Conservation (phyloP, 2,888 invertebrate genomes). For the Dyspetes luteomarginatus region DNA sequence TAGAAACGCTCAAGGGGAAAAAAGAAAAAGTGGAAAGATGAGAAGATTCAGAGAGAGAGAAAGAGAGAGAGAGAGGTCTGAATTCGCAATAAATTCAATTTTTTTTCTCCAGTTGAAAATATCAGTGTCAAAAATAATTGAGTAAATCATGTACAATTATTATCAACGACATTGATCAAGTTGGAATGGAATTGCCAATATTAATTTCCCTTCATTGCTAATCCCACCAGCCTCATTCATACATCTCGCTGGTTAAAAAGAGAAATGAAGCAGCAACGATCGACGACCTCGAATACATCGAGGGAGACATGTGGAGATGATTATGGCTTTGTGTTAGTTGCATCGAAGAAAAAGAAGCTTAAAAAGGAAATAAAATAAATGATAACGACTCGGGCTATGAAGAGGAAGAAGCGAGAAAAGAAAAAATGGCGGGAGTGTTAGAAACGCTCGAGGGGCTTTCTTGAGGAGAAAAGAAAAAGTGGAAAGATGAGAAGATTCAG, state of each 20-base stretch:
- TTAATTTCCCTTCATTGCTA: slow-evolving; percentile 10
- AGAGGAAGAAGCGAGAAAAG: slow-evolving; percentile 1
- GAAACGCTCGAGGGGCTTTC: slow-evolving; percentile 29
- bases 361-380: neutral
- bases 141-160: neutral
- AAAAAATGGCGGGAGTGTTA: slow-evolving; percentile 34
- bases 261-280: slow-evolving; percentile 31
- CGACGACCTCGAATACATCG: slow-evolving; percentile 29
- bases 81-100: too few relatives aligned
- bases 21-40: slow-evolving; percentile 28
- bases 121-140: neutral
- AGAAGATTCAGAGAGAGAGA: too few relatives aligned
- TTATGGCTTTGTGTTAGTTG: slow-evolving; percentile 29
- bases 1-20: slow-evolving; percentile 26
- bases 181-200: neutral
- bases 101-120: too few relatives aligned
- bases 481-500: slow-evolving; percentile 32
- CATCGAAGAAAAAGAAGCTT: slow-evolving; percentile 20
- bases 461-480: slow-evolving; percentile 19
- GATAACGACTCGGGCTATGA: slow-evolving; percentile 2
- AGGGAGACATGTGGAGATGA: neutral
- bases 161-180: neutral
- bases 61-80: too few relatives aligned
- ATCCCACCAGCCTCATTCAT: neutral
- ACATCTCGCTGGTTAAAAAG: neutral